Evolutionary conservation across 2,888 invertebrate species (phyloP), one percentile per base, ranked within the genome.

Genomic region (Drosophila atripex): DNA sequence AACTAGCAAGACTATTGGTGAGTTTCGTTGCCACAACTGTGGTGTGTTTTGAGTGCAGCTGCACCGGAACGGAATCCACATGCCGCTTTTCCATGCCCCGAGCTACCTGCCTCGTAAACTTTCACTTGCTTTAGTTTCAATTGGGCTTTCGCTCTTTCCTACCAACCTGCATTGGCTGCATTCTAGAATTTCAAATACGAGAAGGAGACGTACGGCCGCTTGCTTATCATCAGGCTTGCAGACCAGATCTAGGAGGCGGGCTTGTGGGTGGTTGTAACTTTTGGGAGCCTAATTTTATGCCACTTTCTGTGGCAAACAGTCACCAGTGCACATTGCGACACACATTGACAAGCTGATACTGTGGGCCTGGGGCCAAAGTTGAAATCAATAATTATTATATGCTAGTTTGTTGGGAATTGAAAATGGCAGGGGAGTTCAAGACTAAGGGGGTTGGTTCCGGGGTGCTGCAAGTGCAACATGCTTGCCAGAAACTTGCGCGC

Each of bases 311-410:
- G 45, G 46, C 39, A 46, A 23, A 21, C 28, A 32, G 28, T 7
- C 30, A 45, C 32, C 23, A 12, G 23, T 28, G 14, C 21, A 21
- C 21, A 21, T 21, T 21, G 2, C 21, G 21, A 23, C 54, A 46
- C 55, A 32, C 23, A 9, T 9, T 23, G 43, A 28, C 28, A 41
- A 54, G 45, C 30, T 45, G 32, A 23, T 35, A 39, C 35, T 38
- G 52, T 18, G 14, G 14, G 51, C 46, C 59, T 41, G 66, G 21
- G 74, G 66, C 66, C 69, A 77, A 86, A 78, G 71, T 74, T 70
- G 74, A 80, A 87, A 85, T 87, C 85, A 75, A 88, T 85, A 85
- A 75, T 85, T 78, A 84, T 80, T 87, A 77, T 80, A 76, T 75
- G 64, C 61, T 58, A 71, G 72, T 78, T 71, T 73, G 71, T 56